Conservation (phyloP, 2,888 invertebrate species). For the Noctua pronuba region DNA sequence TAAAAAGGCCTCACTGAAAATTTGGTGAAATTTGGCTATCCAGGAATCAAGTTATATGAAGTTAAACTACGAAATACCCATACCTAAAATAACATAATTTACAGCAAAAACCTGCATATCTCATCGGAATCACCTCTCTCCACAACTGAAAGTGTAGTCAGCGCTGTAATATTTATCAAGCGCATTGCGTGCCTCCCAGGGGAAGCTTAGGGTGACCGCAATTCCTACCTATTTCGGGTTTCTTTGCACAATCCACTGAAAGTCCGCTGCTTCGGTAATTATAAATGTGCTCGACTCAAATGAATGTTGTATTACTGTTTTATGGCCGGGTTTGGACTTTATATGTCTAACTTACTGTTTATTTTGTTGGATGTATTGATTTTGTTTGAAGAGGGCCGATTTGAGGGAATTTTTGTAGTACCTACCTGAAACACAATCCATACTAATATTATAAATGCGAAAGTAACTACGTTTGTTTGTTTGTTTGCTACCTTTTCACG, state of each 20-base stretch:
- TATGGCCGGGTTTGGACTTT: constrained; percentile 23
- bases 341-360: constrained; percentile 22
- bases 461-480: no score
- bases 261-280: constrained; percentile 62
- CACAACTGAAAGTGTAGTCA: constrained; percentile 46
- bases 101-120: constrained; percentile 50
- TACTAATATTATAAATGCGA: no score
- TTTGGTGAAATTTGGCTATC: no score
- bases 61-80: neutral
- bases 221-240: constrained; percentile 54
- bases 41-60: no score
- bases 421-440: no score
- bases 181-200: constrained; percentile 62
- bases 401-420: neutral
- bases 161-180: constrained; percentile 63
- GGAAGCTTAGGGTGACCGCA: constrained; percentile 54
- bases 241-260: constrained; percentile 55
- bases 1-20: no score
- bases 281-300: constrained; percentile 57
- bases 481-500: no score
- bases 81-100: neutral
- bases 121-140: constrained; percentile 39
- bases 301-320: constrained; percentile 54
- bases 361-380: constrained; percentile 20
- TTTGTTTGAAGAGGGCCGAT: neutral